Base-by-base conservation (phyloP, 64 coral and sea anemone species). In the Stylophora pistillata region DNA sequence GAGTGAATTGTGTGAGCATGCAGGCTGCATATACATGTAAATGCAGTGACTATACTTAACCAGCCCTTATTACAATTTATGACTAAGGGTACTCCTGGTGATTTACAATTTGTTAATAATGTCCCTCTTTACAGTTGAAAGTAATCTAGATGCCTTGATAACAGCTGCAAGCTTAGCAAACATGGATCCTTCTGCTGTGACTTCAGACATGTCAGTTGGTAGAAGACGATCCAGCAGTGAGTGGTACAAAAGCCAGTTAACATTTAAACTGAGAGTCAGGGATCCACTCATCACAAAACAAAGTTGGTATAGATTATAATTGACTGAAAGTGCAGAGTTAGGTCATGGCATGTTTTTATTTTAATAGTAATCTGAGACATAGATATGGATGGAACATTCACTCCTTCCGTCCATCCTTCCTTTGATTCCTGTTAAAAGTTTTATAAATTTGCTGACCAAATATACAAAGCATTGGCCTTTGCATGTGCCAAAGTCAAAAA, bases 251-350 rank as follows among this genome's bases (percentile, higher is more conserved):
- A 74, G 63, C 64, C 78, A 74, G 33, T 70, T 98, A 59, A 91
- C 81, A 13, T 86, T 98, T 37, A 98, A 92, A 86, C 89, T 98
- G 13, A 77, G 89, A 66, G 89, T 95, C 75, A 98, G 79, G 30
- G 96, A 98, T 92, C 89, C 96, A 37, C 87, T 98, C 1, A 89
- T 98, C 20, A 95, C 96, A 37, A 98, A 92, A 89, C 96, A 98
- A 86, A 92, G 96, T 98, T 30, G 71, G 54, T 78, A 75, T 5
- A 27, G 37, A 41, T 25, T 11, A 68, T 68, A 68, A 11, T 27
- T 68, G 10, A 7, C 3, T 47, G 7, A 47, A 47, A 47, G 3
- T 3, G 7, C 37, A 47, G 7, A 47, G 37, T 47, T 47, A 7
- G 3, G 37, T 47, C 7, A 7, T 47, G 37, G 37, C 37, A 47